phyloP scores from a whole-genome alignment of 2,888 invertebrate genomes.

The Drosophila recens region DNA sequence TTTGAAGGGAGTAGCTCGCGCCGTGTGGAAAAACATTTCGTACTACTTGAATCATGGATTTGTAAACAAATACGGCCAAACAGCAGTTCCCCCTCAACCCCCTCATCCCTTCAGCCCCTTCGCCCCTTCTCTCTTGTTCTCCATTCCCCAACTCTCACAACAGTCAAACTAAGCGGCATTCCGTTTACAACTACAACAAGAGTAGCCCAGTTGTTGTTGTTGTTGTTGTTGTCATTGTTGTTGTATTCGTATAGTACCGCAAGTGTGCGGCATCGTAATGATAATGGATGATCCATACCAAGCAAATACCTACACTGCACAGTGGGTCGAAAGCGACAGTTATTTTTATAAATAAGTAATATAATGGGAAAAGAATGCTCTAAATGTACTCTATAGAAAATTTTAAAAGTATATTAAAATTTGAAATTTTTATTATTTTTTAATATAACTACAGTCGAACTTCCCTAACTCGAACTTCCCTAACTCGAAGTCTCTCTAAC shows the following conservation, averaged over 20 bases:
- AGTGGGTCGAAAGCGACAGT: conserved; percentile 37
- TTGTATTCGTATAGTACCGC: conserved; percentile 38
- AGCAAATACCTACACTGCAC: conserved; percentile 43
- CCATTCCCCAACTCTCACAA: neutral
- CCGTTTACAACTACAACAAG: conserved; percentile 42
- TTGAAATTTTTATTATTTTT: no score
- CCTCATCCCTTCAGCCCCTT: neutral
- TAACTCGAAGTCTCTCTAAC: no score
- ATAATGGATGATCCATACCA: conserved; percentile 65
- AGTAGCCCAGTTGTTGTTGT: conserved; percentile 10
- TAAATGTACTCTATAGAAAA: no score
- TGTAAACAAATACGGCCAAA: conserved; percentile 77
- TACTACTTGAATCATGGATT: conserved; percentile 80
- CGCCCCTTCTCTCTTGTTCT: neutral
- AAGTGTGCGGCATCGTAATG: conserved; percentile 71
- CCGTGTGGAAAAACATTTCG: conserved; percentile 63
- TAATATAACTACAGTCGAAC: no score
- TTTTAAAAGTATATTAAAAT: no score
- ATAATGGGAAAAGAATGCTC: neutral
- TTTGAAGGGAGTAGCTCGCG: conserved; percentile 45
- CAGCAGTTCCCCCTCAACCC: conserved; percentile 10
- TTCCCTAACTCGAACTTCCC: no score
- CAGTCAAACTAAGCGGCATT: conserved; percentile 36
- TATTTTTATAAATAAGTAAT: neutral
- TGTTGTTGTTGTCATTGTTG: conserved; percentile 12